Evolutionary conservation across 1,140 invertebrate species (phyloP), one percentile per base, ranked within the genome.

Genomic region (Brachystomella parvula): DNA sequence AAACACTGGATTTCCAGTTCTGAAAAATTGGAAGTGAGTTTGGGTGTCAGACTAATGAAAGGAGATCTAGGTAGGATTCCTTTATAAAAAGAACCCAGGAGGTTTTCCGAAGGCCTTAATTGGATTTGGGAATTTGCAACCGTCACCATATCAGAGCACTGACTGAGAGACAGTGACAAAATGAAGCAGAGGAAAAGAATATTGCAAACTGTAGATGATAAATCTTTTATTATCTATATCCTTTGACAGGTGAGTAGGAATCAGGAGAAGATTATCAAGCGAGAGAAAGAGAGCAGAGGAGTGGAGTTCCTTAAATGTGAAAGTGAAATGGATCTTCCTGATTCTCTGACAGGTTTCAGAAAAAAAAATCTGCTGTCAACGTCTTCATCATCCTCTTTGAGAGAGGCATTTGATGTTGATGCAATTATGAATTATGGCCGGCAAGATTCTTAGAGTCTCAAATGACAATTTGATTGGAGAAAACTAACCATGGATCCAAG

Each of bases 401-500:
- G 24, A 15, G 21, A 53, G 49, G 21, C 3, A 6, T 53, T 26
- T 19, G 24, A 6, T 47, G 29, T 53, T 67, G 65, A 72, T 65
- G 64, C 68, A 72, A 68, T 72, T 70, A 72, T 72, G 71, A 72
- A 72, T 72, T 69, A 72, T 70, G 71, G 67, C 66, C 67, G 49
- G 26, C 3, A 15, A 32, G n/a, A n/a, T n/a, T n/a, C n/a, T n/a
- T 53, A 24, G 6, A 6, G 9, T 24, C 71, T 68, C 68, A 70
- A 70, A 68, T 67, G 71, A 72, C 71, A 70, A 69, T 72, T 72
- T 72, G 65, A 72, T 72, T 72, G 68, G 71, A 68, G 63, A 68
- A 6, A 53, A 53, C 49, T 72, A 69, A 72, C 69, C 31, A 67
- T 67, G 67, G 67, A 72, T 72, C 71, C 71, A 68, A 61, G 69